These are phyloP conservation scores for Drosophila sordidula DNA, from an alignment of 2,888 invertebrate genomes.

Conservation along the genomic window DNA sequence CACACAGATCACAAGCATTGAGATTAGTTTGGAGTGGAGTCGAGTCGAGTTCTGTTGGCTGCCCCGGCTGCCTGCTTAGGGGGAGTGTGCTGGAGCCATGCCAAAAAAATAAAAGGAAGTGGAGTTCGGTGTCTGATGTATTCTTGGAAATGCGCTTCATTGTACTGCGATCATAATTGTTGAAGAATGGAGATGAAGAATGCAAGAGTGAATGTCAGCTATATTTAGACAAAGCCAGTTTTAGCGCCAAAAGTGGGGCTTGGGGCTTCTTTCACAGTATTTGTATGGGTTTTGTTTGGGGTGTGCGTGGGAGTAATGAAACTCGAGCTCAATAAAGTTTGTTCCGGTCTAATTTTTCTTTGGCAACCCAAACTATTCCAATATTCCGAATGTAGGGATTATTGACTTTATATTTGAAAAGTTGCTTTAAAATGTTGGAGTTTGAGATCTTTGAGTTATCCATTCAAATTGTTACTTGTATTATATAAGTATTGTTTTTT, in stretches of 20 bases:
- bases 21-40: slow-evolving; percentile 63
- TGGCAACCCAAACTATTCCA: too few relatives aligned
- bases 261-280: background rate
- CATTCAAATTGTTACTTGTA: too few relatives aligned
- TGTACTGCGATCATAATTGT: slow-evolving; percentile 36
- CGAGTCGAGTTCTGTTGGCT: background rate
- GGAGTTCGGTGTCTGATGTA: slow-evolving; percentile 38
- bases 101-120: slow-evolving; percentile 43
- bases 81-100: slow-evolving; percentile 35
- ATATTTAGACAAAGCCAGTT: background rate
- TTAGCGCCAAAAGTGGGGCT: background rate
- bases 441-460: too few relatives aligned
- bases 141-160: slow-evolving; percentile 52
- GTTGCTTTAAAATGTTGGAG: too few relatives aligned
- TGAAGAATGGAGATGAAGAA: slow-evolving; percentile 3
- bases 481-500: too few relatives aligned
- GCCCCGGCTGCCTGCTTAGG: slow-evolving; percentile 31
- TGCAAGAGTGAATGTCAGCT: background rate
- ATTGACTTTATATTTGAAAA: too few relatives aligned
- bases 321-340: background rate
- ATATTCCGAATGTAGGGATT: too few relatives aligned
- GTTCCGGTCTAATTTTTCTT: background rate
- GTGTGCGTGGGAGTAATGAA: too few relatives aligned
- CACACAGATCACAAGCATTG: slow-evolving; percentile 57
- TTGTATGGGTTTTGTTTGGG: background rate